Evolutionary conservation across 2,113 vertebrate genomes (phyloP), one percentile per base, ranked within the genome.

Genomic region (Silurus meridionalis): DNA sequence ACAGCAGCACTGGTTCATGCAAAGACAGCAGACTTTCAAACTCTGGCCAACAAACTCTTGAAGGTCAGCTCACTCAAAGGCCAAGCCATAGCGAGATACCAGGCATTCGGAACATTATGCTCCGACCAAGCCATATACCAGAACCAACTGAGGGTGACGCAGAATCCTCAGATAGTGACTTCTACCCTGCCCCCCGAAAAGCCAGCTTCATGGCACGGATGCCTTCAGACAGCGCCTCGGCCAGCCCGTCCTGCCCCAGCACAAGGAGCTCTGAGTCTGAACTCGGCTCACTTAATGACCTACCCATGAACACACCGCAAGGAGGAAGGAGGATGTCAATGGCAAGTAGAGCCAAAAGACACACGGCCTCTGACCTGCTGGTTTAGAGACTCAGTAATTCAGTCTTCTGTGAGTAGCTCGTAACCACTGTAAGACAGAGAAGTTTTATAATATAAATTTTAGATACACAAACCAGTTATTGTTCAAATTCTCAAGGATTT

Each of bases 251-350:
- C 79, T 96, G 95, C 74, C 93, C 92, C 0, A 92, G 89, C 60
- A 93, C 95, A 67, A 94, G 87, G 88, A 93, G 93, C 58, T 96
- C 94, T 5, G 94, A 93, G 88, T 96, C 95, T 0, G 96, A 96
- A 66, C 94, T 95, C 63, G 92, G 93, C 2, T 93, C 92, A 0
- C 91, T 95, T 84, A 94, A 75, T 10, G 37, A 96, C 85, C 93
- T 93, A 89, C 90, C 93, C n/a, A 92, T 95, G 90, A 93, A 94
- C 89, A 94, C 94, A 3, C 95, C 95, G 21, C 77, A 94, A 0
- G 93, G 91, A 83, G 95, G 94, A 52, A 95, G 95, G 28, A 96
- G 96, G 89, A 94, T 96, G 92, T 97, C 97, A 67, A 97, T 97
- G 96, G 97, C 93, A 96, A 96, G 96, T 96, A 95, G 89, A 91